Base-by-base conservation (phyloP, 2,113 vertebrate species). In the Telmatochromis bifrenatus region DNA sequence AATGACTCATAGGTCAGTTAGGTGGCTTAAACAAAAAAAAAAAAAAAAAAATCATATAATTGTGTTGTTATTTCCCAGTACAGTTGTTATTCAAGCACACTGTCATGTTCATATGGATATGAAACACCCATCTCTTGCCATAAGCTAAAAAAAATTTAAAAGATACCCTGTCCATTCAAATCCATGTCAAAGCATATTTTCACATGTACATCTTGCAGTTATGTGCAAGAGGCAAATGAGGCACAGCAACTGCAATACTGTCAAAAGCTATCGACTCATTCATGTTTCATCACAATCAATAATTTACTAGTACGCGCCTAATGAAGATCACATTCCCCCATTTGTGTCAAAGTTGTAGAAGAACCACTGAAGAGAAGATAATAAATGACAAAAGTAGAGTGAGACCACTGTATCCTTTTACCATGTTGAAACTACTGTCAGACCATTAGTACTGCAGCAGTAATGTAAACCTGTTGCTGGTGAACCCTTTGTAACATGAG, bases 281-380 rank as follows among this genome's bases (percentile, higher is more conserved):
- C 85, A 96, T 95, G 93, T 96, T 96, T 96, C 49, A 96, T 95
- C 87, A 86, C 84, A 82, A 94, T 97, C 96, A 93, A 97, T 96
- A 96, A 96, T 91, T 42, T 86, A 96, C 19, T 91, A 97, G 97
- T 91, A 91, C 93, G 94, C 95, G 93, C 88, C 97, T 96, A 95
- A 97, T 83, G 95, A 97, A 94, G 97, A 98, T 85, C 96, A 79
- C 87, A 84, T 99, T 93, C 96, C 97, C 45, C 97, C 97, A 93
- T 96, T 98, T 84, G 97, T 99, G 93, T 97, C 97, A 94, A 97
- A 96, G 90, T 98, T 98, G 97, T 97, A 97, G 75, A 95, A 97
- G 94, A 97, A 97, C 42, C 95, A 96, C 96, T 96, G 98, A 98
- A 75, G 94, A 96, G 13, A 96, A 97, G 19, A 49, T 98, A 84